These are phyloP conservation scores for Cheilosia pagana DNA, from an alignment of 2,888 invertebrate genomes.

Conservation along the genomic window DNA sequence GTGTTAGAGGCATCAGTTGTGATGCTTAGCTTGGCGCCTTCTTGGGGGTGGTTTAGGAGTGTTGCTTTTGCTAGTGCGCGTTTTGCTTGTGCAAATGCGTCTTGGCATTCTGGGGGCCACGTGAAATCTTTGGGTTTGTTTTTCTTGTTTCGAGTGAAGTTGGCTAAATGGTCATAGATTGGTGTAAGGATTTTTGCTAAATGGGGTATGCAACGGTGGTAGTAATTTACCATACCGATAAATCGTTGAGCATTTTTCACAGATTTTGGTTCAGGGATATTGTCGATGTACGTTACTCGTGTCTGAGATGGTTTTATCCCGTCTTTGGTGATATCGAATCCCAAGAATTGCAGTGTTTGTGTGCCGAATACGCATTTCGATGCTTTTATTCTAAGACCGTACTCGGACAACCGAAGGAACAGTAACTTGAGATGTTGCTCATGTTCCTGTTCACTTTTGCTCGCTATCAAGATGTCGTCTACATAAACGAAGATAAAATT, in stretches of 20 bases:
- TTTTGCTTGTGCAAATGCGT: conserved; percentile 14
- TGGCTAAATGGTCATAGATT: conserved; percentile 18
- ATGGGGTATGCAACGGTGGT: conserved; percentile 46
- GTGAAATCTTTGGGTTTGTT: not conserved
- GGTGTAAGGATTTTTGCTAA: conserved; percentile 38
- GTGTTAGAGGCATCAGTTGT: conserved; percentile 23
- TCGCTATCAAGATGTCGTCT: conserved; percentile 44
- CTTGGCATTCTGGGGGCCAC: conserved; percentile 21
- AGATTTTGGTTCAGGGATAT: not conserved
- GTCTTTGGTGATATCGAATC: conserved; percentile 54
- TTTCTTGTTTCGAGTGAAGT: not conserved
- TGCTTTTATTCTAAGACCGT: conserved; percentile 71
- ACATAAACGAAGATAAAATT: no score
- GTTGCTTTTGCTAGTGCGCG: not conserved
- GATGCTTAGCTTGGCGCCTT: conserved; percentile 22
- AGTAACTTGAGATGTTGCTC: conserved; percentile 56
- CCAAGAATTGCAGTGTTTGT: conserved; percentile 61
- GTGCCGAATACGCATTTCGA: conserved; percentile 75
- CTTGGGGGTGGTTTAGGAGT: conserved; percentile 2
- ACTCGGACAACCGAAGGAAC: conserved; percentile 66
- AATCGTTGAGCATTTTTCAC: conserved; percentile 38
- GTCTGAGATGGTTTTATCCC: conserved; percentile 62
- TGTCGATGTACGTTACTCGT: conserved; percentile 1
- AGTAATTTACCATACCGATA: conserved; percentile 58
- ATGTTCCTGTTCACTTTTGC: conserved; percentile 70